phyloP scores from a whole-genome alignment of 1,140 invertebrate genomes.

The Maniola jurtina region DNA sequence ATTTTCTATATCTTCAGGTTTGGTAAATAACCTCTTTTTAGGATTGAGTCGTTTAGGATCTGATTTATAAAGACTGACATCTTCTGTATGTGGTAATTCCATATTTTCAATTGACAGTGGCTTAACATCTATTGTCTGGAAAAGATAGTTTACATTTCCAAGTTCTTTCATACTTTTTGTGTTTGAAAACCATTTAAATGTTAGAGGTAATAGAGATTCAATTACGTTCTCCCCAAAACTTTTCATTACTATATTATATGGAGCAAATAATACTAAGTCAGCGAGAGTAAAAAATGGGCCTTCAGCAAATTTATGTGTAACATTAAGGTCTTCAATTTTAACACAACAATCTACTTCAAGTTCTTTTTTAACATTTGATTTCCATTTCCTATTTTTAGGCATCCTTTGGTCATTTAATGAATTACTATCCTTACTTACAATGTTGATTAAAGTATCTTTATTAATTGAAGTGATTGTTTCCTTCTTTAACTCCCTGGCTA shows the following conservation, averaged over 20 bases:
- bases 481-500: slow-evolving; percentile 81
- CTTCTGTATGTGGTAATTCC: slow-evolving; percentile 60
- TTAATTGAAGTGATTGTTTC: slow-evolving; percentile 46
- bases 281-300: slow-evolving; percentile 90
- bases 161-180: slow-evolving; percentile 63
- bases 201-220: slow-evolving; percentile 81
- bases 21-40: slow-evolving; percentile 85
- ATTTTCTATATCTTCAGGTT: slow-evolving; percentile 85
- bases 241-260: slow-evolving; percentile 83
- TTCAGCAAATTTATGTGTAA: slow-evolving; percentile 89
- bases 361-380: slow-evolving; percentile 60
- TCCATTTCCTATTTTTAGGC: slow-evolving; percentile 73
- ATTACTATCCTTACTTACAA: slow-evolving; percentile 37
- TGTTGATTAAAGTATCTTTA: slow-evolving; percentile 33
- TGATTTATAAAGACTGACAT: slow-evolving; percentile 88
- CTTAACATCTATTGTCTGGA: slow-evolving; percentile 32
- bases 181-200: slow-evolving; percentile 82
- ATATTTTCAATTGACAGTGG: slow-evolving; percentile 35
- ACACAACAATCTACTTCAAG: slow-evolving; percentile 54
- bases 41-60: slow-evolving; percentile 88
- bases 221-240: slow-evolving; percentile 71
- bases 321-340: slow-evolving; percentile 78
- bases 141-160: slow-evolving; percentile 45
- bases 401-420: slow-evolving; percentile 32
- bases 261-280: slow-evolving; percentile 90